Evolutionary conservation across 2,888 invertebrate species (phyloP), one percentile per base, ranked within the genome.

Genomic region (Luffia ferchaultella): DNA sequence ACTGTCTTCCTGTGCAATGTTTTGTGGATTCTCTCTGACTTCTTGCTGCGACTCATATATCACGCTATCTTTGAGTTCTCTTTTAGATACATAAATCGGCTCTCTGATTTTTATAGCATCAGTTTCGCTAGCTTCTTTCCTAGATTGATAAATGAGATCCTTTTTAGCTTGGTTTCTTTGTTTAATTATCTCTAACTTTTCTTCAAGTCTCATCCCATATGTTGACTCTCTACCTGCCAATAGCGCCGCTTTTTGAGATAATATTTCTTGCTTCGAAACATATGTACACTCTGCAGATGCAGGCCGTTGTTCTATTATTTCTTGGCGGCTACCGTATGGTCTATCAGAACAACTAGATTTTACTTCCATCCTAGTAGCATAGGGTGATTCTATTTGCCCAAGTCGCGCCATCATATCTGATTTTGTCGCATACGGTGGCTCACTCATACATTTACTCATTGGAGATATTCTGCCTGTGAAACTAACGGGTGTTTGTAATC

Each of bases 131-230:
- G 75, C 76, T 60, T 85, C 85, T 56, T 80, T 76, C 56, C 83
- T 72, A 16, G 82, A 76, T 61, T 85, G 85, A 62, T 85, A 85
- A 54, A 85, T 85, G 68, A 82, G 72, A 55, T 85, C 85, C 54
- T 85, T 85, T 55, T 85, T 85, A 1, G 85, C 85, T 62, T 85
- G 83, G 56, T 85, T 85, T 55, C 85, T 73, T 61, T 84, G 82
- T 60, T 82, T 83, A 53, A 85, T 85, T 45, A 84, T 79, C 67
- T 84, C 85, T 41, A 85, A 62, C 57, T 85, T 85, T 51, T 85
- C 85, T 60, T 85, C 84, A 45, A 82, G 60, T 50, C 72, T 68
- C 50, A 67, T 67, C 30, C 73, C 68, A 51, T 77, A 80, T 40
- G 63, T 65, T 1, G 75, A 74, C 55, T 84, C 82, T 62, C 76